These are phyloP conservation scores for Latrodectus geometricus DNA, from an alignment of 1,140 invertebrate genomes.

Conservation along the genomic window DNA sequence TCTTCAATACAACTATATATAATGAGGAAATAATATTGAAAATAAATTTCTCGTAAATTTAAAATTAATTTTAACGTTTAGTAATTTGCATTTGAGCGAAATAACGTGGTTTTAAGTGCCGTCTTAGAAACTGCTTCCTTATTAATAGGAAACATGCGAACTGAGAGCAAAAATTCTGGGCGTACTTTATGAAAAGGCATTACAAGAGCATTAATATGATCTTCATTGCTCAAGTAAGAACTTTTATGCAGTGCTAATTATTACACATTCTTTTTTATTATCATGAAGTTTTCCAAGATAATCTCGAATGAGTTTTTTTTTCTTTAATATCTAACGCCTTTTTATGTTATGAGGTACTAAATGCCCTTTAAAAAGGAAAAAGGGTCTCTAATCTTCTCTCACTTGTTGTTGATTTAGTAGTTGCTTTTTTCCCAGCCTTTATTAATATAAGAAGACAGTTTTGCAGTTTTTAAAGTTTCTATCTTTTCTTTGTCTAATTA, in stretches of 20 bases:
- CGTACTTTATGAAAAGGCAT: not conserved
- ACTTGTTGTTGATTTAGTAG: not conserved
- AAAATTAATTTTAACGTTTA: too few relatives aligned
- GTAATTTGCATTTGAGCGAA: too few relatives aligned
- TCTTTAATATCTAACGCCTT: not conserved
- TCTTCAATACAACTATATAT: too few relatives aligned
- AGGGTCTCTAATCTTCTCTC: slow-evolving; percentile 5
- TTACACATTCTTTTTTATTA: slow-evolving; percentile 2
- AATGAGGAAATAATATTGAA: too few relatives aligned
- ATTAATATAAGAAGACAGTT: not conserved
- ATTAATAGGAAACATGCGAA: too few relatives aligned
- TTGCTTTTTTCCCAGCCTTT: not conserved
- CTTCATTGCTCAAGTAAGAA: not conserved
- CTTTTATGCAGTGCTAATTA: slow-evolving; percentile 1
- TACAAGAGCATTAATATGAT: not conserved
- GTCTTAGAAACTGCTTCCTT: too few relatives aligned
- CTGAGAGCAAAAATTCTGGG: too few relatives aligned
- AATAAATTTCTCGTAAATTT: too few relatives aligned
- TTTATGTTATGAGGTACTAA: not conserved
- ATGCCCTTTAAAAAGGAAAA: not conserved
- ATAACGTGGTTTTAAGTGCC: too few relatives aligned
- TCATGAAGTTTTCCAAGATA: not conserved
- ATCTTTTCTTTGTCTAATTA: slow-evolving; percentile 21
- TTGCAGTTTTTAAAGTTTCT: slow-evolving; percentile 6
- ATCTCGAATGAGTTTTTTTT: not conserved